Base-by-base conservation (phyloP, 2,888 invertebrate genomes). In the Mimas tiliae region DNA sequence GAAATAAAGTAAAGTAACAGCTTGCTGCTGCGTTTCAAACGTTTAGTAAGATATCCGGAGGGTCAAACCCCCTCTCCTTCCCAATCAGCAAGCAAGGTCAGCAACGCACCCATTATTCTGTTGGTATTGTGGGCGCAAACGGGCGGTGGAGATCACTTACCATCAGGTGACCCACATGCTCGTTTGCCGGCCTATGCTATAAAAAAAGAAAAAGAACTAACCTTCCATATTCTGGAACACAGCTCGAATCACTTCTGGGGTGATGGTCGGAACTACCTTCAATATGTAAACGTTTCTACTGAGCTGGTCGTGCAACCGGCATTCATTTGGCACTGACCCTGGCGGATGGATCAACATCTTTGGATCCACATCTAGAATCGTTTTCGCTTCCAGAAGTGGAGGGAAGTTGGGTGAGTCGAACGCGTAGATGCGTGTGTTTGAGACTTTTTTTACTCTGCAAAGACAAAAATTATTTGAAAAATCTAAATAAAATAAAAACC, bases 231-330 rank as follows among this genome's bases (percentile, higher is more conserved):
- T 96, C 65, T 96, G 92, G n/a, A 96, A 87, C 72, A 96, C 96
- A 0, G 96, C 95, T 74, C 93, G 94, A 0, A 97, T 95, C 58
- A 98, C 95, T 71, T 96, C 96, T 9, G 95, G 94, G 0, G 98
- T 97, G 74, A 99, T 98, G 50, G 98, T 98, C 0, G 99, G 99
- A 78, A 98, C 98, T 64, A 99, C 94, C 38, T 98, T 95, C 38
- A 99, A 86, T 33, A 99, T 91, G 2, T 97, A 97, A 2, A 99
- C 98, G 85, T 98, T 97, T 65, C 95, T 94, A 80, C 96, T 97
- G 68, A 99, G 91, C 45, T 94, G 93, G 65, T 96, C 95, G 74
- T 97, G 96, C 0, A 98, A 95, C 51, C 90, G 81, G 83, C 98
- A 98, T 72, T 95, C 89, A 38, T 93, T 95, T 1, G 90, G 88